phyloP scores from a whole-genome alignment of 2,797 vertebrate genomes.

The Vireo griseus region DNA sequence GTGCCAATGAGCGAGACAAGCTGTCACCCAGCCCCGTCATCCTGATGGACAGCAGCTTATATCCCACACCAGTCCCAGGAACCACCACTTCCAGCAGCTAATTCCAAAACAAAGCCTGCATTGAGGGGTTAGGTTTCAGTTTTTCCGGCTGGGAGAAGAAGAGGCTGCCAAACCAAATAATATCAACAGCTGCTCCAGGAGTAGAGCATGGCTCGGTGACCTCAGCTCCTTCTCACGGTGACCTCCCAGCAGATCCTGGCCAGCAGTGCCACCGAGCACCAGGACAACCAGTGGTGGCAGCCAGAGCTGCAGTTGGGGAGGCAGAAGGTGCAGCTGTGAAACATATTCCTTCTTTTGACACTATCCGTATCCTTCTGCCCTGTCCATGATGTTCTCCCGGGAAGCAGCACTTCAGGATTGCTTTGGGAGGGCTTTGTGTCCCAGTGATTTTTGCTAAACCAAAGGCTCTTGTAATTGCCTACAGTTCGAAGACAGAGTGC shows the following conservation, averaged over 20 bases:
- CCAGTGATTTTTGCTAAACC: not conserved
- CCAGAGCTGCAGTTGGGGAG: not conserved
- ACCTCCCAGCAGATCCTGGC: not conserved
- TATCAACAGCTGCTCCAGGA: conserved; percentile 46
- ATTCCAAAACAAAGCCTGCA: conserved; percentile 35
- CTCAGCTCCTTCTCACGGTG: not conserved
- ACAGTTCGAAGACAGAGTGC: not conserved
- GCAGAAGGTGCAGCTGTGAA: not conserved
- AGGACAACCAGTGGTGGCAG: not conserved
- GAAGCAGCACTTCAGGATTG: not conserved
- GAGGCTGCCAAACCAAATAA: conserved; percentile 58
- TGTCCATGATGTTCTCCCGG: not conserved
- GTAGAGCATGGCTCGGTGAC: not conserved
- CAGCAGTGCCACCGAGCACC: not conserved
- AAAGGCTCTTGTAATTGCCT: not conserved
- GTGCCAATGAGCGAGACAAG: not conserved
- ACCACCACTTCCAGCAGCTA: conserved; percentile 21
- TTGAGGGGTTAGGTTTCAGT: conserved; percentile 39
- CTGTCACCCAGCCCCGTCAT: conserved; percentile 44
- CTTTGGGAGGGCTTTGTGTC: not conserved
- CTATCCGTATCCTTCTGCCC: not conserved
- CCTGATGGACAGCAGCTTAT: conserved; percentile 40
- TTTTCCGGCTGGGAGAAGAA: conserved; percentile 17
- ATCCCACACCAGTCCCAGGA: not conserved
- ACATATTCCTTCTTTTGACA: not conserved